These are phyloP conservation scores for Lagopus muta DNA, from an alignment of 2,113 vertebrate genomes.

Conservation along the genomic window DNA sequence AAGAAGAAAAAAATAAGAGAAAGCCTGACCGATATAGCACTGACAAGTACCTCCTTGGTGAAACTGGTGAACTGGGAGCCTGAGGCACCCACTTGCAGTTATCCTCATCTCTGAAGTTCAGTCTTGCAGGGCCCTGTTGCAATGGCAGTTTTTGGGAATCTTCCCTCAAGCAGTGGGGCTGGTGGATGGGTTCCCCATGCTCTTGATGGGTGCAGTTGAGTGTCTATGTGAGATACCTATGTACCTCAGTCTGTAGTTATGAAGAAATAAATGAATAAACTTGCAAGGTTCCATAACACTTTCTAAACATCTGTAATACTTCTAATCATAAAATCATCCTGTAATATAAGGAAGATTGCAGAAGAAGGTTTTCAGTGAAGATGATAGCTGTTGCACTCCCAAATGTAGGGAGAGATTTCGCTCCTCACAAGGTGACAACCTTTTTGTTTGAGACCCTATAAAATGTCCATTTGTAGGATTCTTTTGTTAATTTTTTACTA, in stretches of 20 bases:
- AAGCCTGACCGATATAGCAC: not conserved
- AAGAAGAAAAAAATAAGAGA: not conserved
- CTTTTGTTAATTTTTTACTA: not conserved
- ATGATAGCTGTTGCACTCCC: not conserved
- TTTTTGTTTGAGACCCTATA: not conserved
- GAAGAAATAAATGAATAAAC: not conserved
- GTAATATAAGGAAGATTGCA: not conserved
- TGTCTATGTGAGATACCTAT: not conserved
- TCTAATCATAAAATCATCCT: not conserved
- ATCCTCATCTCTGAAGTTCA: not conserved
- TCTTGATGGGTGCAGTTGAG: not conserved
- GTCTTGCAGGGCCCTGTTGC: not conserved
- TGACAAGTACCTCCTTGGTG: not conserved
- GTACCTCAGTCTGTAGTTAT: not conserved
- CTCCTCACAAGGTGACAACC: not conserved
- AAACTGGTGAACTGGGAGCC: not conserved
- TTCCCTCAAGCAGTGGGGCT: not conserved
- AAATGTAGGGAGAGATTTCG: not conserved
- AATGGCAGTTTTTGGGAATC: not conserved
- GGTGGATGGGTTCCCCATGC: not conserved
- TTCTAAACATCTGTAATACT: not conserved
- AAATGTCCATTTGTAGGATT: not conserved
- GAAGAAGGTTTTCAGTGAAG: not conserved
- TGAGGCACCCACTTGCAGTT: not conserved
- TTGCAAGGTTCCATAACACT: not conserved